These are phyloP conservation scores for Cheiracanthium punctorium DNA, from an alignment of 2,888 invertebrate genomes.

Conservation along the genomic window DNA sequence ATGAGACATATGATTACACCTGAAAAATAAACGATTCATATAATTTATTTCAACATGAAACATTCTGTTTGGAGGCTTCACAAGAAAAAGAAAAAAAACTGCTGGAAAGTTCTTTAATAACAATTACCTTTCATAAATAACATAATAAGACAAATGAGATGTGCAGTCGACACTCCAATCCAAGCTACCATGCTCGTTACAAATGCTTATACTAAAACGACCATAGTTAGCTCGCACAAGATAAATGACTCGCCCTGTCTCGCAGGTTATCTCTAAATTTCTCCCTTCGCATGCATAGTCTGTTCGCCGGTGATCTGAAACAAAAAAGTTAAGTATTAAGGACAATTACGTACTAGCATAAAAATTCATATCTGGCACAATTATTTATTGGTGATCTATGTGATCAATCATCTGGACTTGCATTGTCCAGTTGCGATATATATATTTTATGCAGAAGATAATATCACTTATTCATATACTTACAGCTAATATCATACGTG, in stretches of 20 bases:
- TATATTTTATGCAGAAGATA: too few species aligned
- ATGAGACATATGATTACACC: slow-evolving; percentile 73
- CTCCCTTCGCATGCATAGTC: slow-evolving; percentile 97
- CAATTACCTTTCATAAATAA: slow-evolving; percentile 88
- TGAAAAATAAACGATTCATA: slow-evolving; percentile 51
- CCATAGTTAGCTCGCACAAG: slow-evolving; percentile 96
- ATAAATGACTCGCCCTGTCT: slow-evolving; percentile 90
- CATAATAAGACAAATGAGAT: slow-evolving; percentile 90
- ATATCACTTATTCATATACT: too few species aligned
- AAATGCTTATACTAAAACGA: slow-evolving; percentile 92
- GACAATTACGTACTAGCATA: too few species aligned
- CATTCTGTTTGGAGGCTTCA: too few species aligned
- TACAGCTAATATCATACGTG: too few species aligned
- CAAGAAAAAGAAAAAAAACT: too few species aligned
- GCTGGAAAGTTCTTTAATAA: too few species aligned
- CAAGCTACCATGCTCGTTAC: slow-evolving; percentile 95
- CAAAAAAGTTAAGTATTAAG: too few species aligned
- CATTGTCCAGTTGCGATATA: too few species aligned
- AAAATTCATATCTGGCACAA: too few species aligned
- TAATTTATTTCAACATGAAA: not conserved
- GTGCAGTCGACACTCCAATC: slow-evolving; percentile 98
- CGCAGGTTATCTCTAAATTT: slow-evolving; percentile 90
- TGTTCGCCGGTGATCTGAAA: slow-evolving; percentile 84
- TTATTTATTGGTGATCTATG: too few species aligned
- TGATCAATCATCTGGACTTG: too few species aligned